Evolutionary conservation across 2,113 vertebrate genomes (phyloP), one percentile per base, ranked within the genome.

Genomic region (Prionailurus viverrinus): DNA sequence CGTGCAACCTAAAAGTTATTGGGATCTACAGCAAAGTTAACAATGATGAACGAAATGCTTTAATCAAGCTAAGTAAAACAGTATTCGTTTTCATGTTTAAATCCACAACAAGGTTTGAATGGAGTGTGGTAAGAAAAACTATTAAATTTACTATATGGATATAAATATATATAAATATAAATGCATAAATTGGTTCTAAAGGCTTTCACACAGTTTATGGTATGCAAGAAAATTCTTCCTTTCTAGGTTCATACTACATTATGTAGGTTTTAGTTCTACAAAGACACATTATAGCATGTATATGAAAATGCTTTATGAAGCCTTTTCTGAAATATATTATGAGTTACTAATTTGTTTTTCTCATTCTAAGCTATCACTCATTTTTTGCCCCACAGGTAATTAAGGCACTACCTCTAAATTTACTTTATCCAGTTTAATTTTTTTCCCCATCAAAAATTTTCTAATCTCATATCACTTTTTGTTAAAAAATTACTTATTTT

Each of bases 61-160:
- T 92, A 89, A 76, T 53, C 80, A 86, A 92, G 19, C 45, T 87
- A 9, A 76, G 18, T 63, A 90, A 95, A 87, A 92, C 4, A 82
- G 18, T 83, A 68, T 36, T 80, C 12, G 13, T 51, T 95, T 96
- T 87, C 41, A 80, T 69, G 91, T 96, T 92, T 86, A 48, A 95
- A 85, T 78, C 33, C 8, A 71, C 51, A 93, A 66, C 8, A 89
- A 39, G 5, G 29, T 69, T 82, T 94, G 65, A 79, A 18, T 82
- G 53, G 2, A 78, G 14, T 61, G 2, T 53, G 23, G 66, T 61
- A 84, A 94, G 71, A 80, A 61, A 97, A 87, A 78, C 73, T 48
- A 95, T 48, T 86, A 83, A 86, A 61, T 55, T 80, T 45, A 45
- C 45, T 45, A 45, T 45, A 45, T 45, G 45, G 45, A 45, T 65